Percentiles rank a stretch among this genome's conserved stretches.
Conservation (phyloP, 2,113 vertebrate genomes). For the Erythrocercus mccallii region DNA sequence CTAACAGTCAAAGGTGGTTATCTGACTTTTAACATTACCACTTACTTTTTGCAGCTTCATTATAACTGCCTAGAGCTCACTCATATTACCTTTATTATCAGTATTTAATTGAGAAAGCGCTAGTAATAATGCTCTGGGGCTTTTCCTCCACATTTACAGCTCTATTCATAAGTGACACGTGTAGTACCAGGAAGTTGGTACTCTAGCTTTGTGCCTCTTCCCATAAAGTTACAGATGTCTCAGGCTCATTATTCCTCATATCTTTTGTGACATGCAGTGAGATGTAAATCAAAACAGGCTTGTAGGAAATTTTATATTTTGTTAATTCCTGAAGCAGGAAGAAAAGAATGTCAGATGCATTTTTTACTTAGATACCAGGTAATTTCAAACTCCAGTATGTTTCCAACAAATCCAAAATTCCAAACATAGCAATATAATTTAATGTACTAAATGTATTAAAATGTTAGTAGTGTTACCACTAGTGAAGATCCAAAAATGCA, state of each 20-base stretch:
- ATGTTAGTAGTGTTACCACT: background rate
- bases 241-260: background rate
- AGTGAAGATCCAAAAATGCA: background rate
- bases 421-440: background rate
- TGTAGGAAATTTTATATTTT: background rate
- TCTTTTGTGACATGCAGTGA: background rate
- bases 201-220: background rate
- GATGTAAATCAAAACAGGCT: background rate
- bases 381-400: background rate
- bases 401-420: background rate
- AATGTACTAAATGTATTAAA: background rate
- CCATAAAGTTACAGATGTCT: background rate
- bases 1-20: conserved; percentile 88
- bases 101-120: background rate
- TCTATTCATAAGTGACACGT: background rate
- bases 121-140: background rate
- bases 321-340: background rate
- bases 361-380: background rate
- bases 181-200: background rate
- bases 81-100: background rate
- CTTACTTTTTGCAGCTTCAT: conserved; percentile 56
- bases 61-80: background rate
- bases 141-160: background rate
- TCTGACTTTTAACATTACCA: conserved; percentile 73
- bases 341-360: background rate